Evolutionary conservation across 1,140 invertebrate genomes (phyloP), one percentile per base, ranked within the genome.

Genomic region (Papilio xuthus): DNA sequence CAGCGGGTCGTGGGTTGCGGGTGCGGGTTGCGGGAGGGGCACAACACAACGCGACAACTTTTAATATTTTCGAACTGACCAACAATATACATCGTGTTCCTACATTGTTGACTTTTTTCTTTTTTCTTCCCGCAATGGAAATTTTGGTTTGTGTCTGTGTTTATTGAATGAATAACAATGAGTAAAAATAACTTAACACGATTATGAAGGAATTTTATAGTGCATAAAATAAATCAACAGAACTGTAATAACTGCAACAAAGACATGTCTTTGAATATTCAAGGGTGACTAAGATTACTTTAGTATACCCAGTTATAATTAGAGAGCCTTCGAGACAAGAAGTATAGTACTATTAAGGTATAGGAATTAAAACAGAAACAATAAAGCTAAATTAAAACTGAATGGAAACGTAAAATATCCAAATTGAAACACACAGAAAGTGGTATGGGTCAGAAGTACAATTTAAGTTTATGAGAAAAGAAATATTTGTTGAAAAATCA

Each of bases 21-120:
- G 32, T 32, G 32, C 32, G 32, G 32, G 32, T 32, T 32, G 32
- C 32, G 32, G 12, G 42, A 44, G 2, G 9, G 42, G 42, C 42
- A 44, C 42, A 72, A 78, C 78, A 82, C 60, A 78, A 77, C 44
- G 79, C 71, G 77, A 50, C 47, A 72, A 82, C 75, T 78, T 82
- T 84, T 82, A 80, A 82, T 84, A 83, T 82, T 80, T 80, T 79
- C 77, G 18, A 79, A 74, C 56, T 37, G 76, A 56, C 32, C 79
- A 69, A 79, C 78, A 71, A 79, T 67, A 72, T 63, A 10, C 23
- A 53, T 77, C n/a, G 23, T 23, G 72, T 78, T 70, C 56, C n/a
- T 37, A 44, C 20, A 56, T n/a, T n/a, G n/a, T n/a, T n/a, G n/a
- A n/a, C n/a, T 56, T 75, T 75, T 60, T 15, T 75, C 50, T 37